Conservation (phyloP, 2,888 invertebrate species). For the Ichneumoninae sp. region DNA sequence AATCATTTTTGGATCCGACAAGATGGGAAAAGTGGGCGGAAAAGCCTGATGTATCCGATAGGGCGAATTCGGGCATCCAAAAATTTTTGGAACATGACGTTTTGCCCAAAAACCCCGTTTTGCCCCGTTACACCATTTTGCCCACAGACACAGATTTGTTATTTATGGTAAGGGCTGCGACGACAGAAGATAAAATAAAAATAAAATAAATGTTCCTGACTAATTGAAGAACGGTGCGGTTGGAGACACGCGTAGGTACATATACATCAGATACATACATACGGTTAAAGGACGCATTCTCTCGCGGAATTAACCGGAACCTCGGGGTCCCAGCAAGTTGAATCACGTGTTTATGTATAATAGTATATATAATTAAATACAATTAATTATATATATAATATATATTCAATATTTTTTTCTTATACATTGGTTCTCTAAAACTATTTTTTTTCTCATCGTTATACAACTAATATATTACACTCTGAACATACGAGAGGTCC, state of each 20-base stretch:
- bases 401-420: slow-evolving; percentile 57
- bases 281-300: slow-evolving; percentile 54
- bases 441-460: slow-evolving; percentile 40
- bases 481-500: slow-evolving; percentile 74
- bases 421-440: slow-evolving; percentile 62
- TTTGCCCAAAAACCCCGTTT: too few relatives aligned
- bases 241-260: slow-evolving; percentile 41
- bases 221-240: slow-evolving; percentile 45
- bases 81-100: too few relatives aligned
- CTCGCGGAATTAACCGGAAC: slow-evolving; percentile 57
- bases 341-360: slow-evolving; percentile 48
- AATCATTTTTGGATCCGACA: too few relatives aligned
- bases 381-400: slow-evolving; percentile 61
- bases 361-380: slow-evolving; percentile 60
- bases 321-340: slow-evolving; percentile 53
- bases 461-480: slow-evolving; percentile 79
- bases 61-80: too few relatives aligned
- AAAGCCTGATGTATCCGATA: too few relatives aligned
- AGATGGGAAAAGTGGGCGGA: too few relatives aligned
- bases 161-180: slow-evolving; percentile 30
- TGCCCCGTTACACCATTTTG: too few relatives aligned
- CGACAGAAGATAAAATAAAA: background rate
- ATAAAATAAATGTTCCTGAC: slow-evolving; percentile 41
- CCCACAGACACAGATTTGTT: background rate
- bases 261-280: slow-evolving; percentile 58